A percentile compares a stretch with the other conserved stretches of the same genome.
Evolutionary conservation across 1,140 invertebrate genomes (phyloP).

Genomic region (Acromyrmex echinatior): DNA sequence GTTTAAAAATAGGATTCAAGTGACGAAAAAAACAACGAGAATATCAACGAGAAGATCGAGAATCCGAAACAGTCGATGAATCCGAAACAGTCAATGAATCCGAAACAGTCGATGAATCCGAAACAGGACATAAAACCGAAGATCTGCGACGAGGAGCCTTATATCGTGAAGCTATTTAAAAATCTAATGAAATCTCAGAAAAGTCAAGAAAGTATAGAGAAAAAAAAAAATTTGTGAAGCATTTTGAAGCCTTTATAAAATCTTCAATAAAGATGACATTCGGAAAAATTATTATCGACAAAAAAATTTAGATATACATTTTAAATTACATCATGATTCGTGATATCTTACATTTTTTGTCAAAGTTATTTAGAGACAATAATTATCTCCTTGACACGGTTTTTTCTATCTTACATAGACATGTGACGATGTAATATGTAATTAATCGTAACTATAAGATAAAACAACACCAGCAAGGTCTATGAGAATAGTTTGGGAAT

Average conservation of each 20-base stretch:
- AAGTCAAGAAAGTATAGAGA: background rate
- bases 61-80: background rate
- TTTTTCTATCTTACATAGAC: no score
- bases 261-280: background rate
- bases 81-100: no score
- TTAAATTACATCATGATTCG: background rate
- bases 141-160: slow-evolving; percentile 8
- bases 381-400: no score
- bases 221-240: background rate
- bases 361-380: no score
- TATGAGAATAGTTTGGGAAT: no score
- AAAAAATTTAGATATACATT: background rate
- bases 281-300: no score
- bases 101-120: background rate
- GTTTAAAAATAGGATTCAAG: background rate
- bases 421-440: no score
- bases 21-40: background rate
- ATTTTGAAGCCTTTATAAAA: background rate
- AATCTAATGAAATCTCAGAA: slow-evolving; percentile 11
- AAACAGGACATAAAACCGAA: background rate
- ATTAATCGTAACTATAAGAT: no score
- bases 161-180: slow-evolving; percentile 43
- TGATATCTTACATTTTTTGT: no score
- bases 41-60: background rate
- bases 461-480: no score